A percentile compares a stretch with the other conserved stretches of the same genome.
Conservation (phyloP, 2,888 invertebrate genomes). For the Drosophila meridionalis region DNA sequence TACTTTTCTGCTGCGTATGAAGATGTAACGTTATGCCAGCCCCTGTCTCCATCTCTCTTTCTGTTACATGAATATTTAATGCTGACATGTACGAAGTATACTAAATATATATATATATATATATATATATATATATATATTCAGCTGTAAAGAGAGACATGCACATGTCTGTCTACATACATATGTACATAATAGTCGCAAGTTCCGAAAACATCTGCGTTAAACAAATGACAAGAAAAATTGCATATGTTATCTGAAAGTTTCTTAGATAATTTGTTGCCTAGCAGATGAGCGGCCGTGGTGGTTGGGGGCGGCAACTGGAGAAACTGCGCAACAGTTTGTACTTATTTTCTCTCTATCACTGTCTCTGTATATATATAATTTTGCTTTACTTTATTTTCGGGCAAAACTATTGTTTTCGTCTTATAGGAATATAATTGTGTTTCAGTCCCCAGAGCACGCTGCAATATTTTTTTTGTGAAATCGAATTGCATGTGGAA, state of each 20-base stretch:
- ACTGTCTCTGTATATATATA: not conserved
- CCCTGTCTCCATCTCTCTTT: not conserved
- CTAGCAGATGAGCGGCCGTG: not conserved
- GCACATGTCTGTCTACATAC: conserved; percentile 13
- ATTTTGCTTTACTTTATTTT: not conserved
- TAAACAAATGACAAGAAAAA: conserved; percentile 68
- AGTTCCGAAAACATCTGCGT: conserved; percentile 57
- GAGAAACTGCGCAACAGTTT: conserved; percentile 13
- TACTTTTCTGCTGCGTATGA: conserved; percentile 65
- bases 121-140: conserved; percentile 34
- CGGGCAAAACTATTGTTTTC: not conserved
- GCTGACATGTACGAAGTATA: conserved; percentile 77
- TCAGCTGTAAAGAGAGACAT: conserved; percentile 37
- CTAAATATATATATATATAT: conserved; percentile 41
- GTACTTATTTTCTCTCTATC: not conserved
- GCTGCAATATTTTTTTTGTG: not conserved
- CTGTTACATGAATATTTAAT: conserved; percentile 77
- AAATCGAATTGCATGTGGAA: conserved; percentile 7
- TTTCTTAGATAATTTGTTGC: conserved; percentile 36
- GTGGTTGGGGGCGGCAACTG: not conserved
- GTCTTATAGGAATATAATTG: not conserved
- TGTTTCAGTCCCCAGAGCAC: conserved; percentile 1
- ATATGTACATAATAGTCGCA: conserved; percentile 21
- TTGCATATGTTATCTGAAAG: conserved; percentile 64
- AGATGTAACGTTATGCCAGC: conserved; percentile 61